A percentile compares a stretch with the other conserved stretches of the same genome.
These are phyloP conservation scores for Zeus faber DNA, from an alignment of 2,113 vertebrate genomes.

Conservation along the genomic window DNA sequence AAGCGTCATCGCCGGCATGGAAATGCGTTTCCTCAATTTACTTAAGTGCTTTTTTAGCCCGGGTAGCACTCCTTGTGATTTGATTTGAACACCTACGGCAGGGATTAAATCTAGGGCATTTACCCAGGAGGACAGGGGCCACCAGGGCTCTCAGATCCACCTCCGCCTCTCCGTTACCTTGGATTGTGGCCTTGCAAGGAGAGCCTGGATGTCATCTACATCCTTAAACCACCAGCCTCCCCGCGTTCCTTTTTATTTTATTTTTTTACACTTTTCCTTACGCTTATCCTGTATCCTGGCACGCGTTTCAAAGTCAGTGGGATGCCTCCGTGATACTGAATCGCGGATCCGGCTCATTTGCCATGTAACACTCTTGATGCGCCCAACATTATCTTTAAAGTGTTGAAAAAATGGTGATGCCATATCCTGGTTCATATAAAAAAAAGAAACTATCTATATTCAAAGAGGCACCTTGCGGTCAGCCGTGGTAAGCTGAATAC, in stretches of 20 bases:
- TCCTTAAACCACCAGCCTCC: constrained; percentile 26
- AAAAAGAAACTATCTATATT: too few relatives aligned
- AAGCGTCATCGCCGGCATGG: constrained; percentile 26
- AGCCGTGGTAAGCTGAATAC: too few relatives aligned
- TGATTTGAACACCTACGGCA: constrained; percentile 65
- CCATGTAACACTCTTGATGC: not conserved
- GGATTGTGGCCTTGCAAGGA: constrained; percentile 19
- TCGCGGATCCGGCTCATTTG: not conserved
- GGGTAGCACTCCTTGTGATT: constrained; percentile 55
- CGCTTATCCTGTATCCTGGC: constrained; percentile 15
- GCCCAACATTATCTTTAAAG: not conserved
- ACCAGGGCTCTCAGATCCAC: constrained; percentile 23
- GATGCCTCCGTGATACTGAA: not conserved
- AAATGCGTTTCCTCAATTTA: constrained; percentile 63
- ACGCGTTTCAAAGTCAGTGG: constrained; percentile 17
- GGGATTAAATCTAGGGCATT: constrained; percentile 49
- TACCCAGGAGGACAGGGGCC: constrained; percentile 24
- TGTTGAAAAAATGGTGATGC: not conserved
- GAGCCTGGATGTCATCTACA: constrained; percentile 24
- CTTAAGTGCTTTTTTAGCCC: constrained; percentile 63
- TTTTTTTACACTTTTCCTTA: constrained; percentile 10
- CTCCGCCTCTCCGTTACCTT: constrained; percentile 20
- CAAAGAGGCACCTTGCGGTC: too few relatives aligned
- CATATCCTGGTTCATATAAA: too few relatives aligned
- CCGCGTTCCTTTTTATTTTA: too few relatives aligned